These are phyloP conservation scores for Mechanitis mazaeus DNA, from an alignment of 2,888 invertebrate genomes.

Conservation along the genomic window DNA sequence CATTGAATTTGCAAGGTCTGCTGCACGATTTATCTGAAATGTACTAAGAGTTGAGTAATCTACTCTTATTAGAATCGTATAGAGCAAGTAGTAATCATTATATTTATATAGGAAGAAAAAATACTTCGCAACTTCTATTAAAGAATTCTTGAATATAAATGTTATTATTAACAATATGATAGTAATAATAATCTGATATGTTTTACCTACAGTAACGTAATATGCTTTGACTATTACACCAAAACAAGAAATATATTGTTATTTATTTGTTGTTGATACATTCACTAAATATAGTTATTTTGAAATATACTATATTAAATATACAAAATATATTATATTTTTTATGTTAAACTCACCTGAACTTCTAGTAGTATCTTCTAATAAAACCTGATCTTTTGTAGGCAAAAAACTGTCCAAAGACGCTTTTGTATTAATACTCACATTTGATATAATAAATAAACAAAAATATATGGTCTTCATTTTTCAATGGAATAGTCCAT, in stretches of 20 bases:
- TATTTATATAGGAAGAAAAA: too few relatives aligned
- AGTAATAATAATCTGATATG: too few relatives aligned
- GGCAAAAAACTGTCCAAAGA: slow-evolving; percentile 62
- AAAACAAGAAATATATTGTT: too few relatives aligned
- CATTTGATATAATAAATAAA: slow-evolving; percentile 56
- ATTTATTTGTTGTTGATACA: too few relatives aligned
- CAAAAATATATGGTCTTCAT: slow-evolving; percentile 61
- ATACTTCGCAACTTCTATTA: too few relatives aligned
- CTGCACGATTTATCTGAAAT: slow-evolving; percentile 63
- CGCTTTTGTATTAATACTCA: slow-evolving; percentile 63
- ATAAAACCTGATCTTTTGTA: slow-evolving; percentile 45
- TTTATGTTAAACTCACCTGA: slow-evolving; percentile 43
- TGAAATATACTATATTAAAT: too few relatives aligned
- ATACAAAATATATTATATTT: too few relatives aligned
- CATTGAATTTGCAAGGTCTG: slow-evolving; percentile 71
- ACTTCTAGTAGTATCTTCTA: slow-evolving; percentile 57
- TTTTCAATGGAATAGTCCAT: slow-evolving; percentile 22
- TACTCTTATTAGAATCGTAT: slow-evolving; percentile 12
- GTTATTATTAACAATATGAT: too few relatives aligned
- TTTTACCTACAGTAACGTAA: too few relatives aligned
- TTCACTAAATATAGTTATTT: too few relatives aligned
- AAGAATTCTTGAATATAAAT: too few relatives aligned
- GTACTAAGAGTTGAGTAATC: slow-evolving; percentile 22
- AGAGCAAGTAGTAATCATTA: background rate
- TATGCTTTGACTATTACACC: too few relatives aligned